A percentile compares a stretch with the other conserved stretches of the same genome.
Evolutionary conservation across 2,797 vertebrate genomes (phyloP).

Genomic region (Taeniopygia guttata): DNA sequence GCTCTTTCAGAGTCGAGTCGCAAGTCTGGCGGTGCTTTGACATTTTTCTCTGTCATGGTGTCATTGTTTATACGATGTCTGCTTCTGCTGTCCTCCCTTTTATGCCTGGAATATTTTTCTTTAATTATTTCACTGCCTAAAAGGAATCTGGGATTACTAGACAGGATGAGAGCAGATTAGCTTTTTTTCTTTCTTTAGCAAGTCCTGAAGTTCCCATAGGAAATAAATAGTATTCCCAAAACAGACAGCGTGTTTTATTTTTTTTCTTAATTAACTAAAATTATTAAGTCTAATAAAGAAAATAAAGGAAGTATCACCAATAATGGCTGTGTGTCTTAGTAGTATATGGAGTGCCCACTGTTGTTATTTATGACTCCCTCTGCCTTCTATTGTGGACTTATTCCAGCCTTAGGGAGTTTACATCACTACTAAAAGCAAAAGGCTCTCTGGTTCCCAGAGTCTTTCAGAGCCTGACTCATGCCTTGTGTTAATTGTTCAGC

Average conservation of each 20-base stretch:
- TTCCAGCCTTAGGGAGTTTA: conserved; percentile 84
- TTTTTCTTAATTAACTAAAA: conserved; percentile 67
- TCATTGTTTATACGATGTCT: conserved; percentile 64
- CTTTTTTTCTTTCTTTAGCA: conserved; percentile 64
- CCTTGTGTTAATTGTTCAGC: conserved; percentile 85
- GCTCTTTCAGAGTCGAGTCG: conserved; percentile 30
- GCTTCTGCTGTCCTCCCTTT: conserved; percentile 64
- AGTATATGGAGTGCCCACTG: conserved; percentile 65
- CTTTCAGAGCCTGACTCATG: conserved; percentile 85
- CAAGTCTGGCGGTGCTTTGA: conserved; percentile 61
- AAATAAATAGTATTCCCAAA: conserved; percentile 69
- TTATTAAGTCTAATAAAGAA: conserved; percentile 60
- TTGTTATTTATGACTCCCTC: conserved; percentile 79
- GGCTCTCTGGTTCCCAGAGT: conserved; percentile 85
- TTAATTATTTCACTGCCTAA: conserved; percentile 68
- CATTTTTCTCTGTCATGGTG: conserved; percentile 58
- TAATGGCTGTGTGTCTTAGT: conserved; percentile 45
- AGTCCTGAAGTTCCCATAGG: conserved; percentile 74
- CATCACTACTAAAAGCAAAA: conserved; percentile 85
- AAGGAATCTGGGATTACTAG: conserved; percentile 68
- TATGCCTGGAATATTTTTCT: conserved; percentile 68
- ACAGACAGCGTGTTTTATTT: background rate
- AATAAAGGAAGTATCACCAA: conserved; percentile 58
- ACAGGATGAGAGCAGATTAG: conserved; percentile 68
- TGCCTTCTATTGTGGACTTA: conserved; percentile 80